A percentile compares a stretch with the other conserved stretches of the same genome.
These are phyloP conservation scores for Nesospiza acunhae DNA, from an alignment of 2,113 vertebrate species.

Conservation along the genomic window DNA sequence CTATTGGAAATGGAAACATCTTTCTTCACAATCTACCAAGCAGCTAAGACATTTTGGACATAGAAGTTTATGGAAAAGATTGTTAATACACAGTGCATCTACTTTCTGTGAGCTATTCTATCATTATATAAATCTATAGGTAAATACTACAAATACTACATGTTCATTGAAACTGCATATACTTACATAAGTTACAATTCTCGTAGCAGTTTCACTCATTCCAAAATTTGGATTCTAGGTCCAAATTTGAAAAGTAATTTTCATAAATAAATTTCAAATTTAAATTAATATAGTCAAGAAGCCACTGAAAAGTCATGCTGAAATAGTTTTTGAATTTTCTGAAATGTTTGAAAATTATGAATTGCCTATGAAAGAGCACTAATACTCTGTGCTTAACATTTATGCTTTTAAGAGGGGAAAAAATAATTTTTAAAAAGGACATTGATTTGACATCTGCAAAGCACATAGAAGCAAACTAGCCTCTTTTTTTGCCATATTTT, in stretches of 20 bases:
- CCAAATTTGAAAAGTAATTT: not conserved
- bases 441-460: not conserved
- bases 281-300: not conserved
- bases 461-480: not conserved
- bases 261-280: not conserved
- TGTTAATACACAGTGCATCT: not conserved
- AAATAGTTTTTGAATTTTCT: not conserved
- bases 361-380: not conserved
- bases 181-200: not conserved
- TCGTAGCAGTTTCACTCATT: not conserved
- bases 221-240: not conserved
- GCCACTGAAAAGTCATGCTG: not conserved
- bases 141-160: not conserved
- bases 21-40: not conserved
- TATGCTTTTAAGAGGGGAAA: not conserved
- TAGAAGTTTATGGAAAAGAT: not conserved
- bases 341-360: not conserved
- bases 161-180: not conserved
- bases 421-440: not conserved
- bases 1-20: not conserved
- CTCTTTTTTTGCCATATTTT: not conserved
- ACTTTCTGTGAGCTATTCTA: not conserved
- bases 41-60: not conserved
- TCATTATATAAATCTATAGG: not conserved
- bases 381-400: not conserved